Evolutionary conservation across 2,113 vertebrate species (phyloP), one percentile per base, ranked within the genome.

Genomic region (Phrynosoma platyrhinos): DNA sequence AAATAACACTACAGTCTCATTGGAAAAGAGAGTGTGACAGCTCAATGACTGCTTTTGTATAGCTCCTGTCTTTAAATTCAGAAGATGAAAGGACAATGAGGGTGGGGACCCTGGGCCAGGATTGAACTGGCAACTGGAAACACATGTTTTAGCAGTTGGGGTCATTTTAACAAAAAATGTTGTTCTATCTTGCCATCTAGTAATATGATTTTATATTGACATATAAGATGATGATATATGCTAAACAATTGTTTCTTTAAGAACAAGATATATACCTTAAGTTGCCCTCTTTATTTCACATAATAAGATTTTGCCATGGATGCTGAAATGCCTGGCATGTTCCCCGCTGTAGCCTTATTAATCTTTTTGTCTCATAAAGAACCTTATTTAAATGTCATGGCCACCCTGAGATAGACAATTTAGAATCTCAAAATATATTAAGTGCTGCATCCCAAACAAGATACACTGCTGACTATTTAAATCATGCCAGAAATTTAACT

Each of bases 271-370:
- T 64, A 2, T 86, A 85, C 84, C 40, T 83, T 86, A 82, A 87
- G 87, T 18, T 83, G 25, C 79, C 71, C 13, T 0, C 74, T 88
- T 90, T 90, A 58, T 92, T 92, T 91, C 30, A 83, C n/a, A 74
- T 90, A 88, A 87, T 90, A 82, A 81, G 52, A 13, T 84, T 90
- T 92, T 79, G 66, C 0, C 27, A 18, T 86, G 79, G 52, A 85
- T 92, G 58, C 13, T 83, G 6, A 62, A 92, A 84, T 79, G 9
- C 7, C 83, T 93, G n/a, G 47, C 27, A 75, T 91, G 94, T 91
- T 7, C 47, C 47, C 47, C 47, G 72, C 53, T 79, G 10, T 92
- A 62, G 75, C 23, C 0, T 7, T 85, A 53, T 58, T 71, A 1
- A 12, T 86, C 52, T 77, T 93, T 94, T 53, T 91, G 52, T 53